Evolutionary conservation across 2,113 vertebrate species (phyloP).

Genomic region (Xiphophorus couchianus): DNA sequence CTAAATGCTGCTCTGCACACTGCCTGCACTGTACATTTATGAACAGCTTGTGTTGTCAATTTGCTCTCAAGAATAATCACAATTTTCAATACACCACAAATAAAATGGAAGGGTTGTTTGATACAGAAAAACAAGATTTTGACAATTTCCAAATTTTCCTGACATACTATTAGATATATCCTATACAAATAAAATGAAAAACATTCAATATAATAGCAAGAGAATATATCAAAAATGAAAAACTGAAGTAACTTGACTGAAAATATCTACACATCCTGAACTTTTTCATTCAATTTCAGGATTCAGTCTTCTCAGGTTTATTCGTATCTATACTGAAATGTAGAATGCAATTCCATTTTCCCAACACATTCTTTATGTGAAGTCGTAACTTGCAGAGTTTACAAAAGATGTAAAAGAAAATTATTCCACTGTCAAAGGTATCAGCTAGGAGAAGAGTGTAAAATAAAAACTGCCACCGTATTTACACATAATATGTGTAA

Average conservation of each 20-base stretch:
- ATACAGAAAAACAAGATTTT: too few relatives aligned
- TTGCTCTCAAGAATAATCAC: conserved; percentile 50
- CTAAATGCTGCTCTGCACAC: conserved; percentile 49
- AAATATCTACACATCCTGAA: not conserved
- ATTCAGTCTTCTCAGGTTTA: not conserved
- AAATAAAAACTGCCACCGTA: not conserved
- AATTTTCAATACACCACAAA: too few relatives aligned
- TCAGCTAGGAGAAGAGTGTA: not conserved
- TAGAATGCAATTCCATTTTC: not conserved
- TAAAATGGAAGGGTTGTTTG: too few relatives aligned
- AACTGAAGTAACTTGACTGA: not conserved
- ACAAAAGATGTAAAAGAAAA: not conserved
- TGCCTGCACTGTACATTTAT: conserved; percentile 53
- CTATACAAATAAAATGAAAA: too few relatives aligned
- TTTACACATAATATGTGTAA: not conserved
- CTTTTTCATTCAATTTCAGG: not conserved
- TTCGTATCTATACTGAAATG: not conserved
- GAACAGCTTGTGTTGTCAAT: conserved; percentile 41
- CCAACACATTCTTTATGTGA: not conserved
- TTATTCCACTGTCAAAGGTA: not conserved
- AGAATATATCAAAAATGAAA: not conserved
- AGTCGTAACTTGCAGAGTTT: not conserved
- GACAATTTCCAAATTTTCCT: too few relatives aligned
- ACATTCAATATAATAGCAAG: not conserved
- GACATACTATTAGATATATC: too few relatives aligned